These are phyloP conservation scores for Campoplex capitator DNA, from an alignment of 2,888 invertebrate genomes.

Conservation along the genomic window DNA sequence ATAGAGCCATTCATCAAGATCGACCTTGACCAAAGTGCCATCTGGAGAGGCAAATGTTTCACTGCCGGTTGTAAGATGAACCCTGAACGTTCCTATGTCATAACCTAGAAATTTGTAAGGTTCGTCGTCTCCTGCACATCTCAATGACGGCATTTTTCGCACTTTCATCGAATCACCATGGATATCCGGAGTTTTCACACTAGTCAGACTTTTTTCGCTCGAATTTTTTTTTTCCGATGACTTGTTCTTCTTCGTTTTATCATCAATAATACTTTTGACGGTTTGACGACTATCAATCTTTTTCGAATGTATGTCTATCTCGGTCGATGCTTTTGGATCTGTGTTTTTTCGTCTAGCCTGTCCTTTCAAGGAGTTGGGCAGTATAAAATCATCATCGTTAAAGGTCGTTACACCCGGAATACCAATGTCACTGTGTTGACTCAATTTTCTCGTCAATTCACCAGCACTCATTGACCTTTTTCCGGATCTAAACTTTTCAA, in stretches of 20 bases:
- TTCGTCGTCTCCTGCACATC: conserved; percentile 62
- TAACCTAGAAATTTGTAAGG: conserved; percentile 78
- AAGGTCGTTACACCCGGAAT: conserved; percentile 42
- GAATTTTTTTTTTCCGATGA: conserved; percentile 13
- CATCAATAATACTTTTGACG: conserved; percentile 35
- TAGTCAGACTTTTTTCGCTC: conserved; percentile 36
- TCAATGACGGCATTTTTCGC: conserved; percentile 56
- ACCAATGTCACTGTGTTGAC: conserved; percentile 52
- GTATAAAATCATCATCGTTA: conserved; percentile 75
- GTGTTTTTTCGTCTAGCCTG: conserved; percentile 24
- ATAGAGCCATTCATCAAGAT: conserved; percentile 77
- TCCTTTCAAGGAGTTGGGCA: conserved; percentile 78
- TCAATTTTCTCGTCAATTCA: conserved; percentile 60
- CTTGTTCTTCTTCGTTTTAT: conserved; percentile 45
- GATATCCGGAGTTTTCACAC: conserved; percentile 45
- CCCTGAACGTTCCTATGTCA: conserved; percentile 76
- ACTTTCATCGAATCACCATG: conserved; percentile 65
- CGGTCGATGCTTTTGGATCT: conserved; percentile 11
- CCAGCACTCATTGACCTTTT: conserved; percentile 40
- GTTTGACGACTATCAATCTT: conserved; percentile 24
- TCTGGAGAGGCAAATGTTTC: conserved; percentile 75
- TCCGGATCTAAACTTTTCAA: conserved; percentile 35
- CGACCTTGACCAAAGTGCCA: conserved; percentile 74
- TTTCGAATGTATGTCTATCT: background rate
- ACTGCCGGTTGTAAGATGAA: conserved; percentile 74